A percentile compares a stretch with the other conserved stretches of the same genome.
Conservation (phyloP, 2,797 vertebrate species). For the Sebastes hubbsi region DNA sequence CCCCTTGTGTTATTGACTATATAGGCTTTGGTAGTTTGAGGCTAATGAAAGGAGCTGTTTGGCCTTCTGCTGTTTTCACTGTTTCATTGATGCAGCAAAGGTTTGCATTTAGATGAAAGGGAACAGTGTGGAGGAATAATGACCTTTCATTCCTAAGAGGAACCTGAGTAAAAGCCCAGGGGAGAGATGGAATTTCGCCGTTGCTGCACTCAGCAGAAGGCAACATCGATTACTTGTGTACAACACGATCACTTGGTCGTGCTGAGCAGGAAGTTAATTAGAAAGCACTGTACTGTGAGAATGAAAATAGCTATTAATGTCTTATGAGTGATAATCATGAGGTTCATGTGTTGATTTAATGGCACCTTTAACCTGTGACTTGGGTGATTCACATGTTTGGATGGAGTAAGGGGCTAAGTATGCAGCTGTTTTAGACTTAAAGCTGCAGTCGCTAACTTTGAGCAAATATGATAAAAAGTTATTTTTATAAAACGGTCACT, state of each 20-base stretch:
- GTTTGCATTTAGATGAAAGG: constrained; percentile 14
- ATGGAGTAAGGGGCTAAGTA: background rate
- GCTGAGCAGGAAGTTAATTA: constrained; percentile 58
- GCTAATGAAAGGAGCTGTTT: background rate
- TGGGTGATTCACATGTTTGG: background rate
- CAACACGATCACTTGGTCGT: constrained; percentile 54
- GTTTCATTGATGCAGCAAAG: background rate
- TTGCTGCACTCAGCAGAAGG: constrained; percentile 55
- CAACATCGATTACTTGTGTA: constrained; percentile 72
- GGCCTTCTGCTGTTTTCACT: background rate
- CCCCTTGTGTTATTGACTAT: background rate
- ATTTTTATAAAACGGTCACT: background rate
- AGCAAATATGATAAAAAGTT: background rate
- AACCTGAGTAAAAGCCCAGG: constrained; percentile 49
- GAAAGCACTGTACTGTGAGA: constrained; percentile 44
- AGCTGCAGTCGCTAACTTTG: too few relatives aligned
- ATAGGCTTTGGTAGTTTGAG: background rate
- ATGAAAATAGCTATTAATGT: background rate
- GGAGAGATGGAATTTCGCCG: constrained; percentile 66
- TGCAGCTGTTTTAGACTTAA: too few relatives aligned
- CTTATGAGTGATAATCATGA: background rate
- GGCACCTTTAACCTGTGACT: background rate
- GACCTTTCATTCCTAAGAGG: constrained; percentile 37
- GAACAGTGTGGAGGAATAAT: constrained; percentile 34
- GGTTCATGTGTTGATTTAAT: background rate